Conservation (phyloP, 2,888 invertebrate species). For the Platycnemis pennipes region DNA sequence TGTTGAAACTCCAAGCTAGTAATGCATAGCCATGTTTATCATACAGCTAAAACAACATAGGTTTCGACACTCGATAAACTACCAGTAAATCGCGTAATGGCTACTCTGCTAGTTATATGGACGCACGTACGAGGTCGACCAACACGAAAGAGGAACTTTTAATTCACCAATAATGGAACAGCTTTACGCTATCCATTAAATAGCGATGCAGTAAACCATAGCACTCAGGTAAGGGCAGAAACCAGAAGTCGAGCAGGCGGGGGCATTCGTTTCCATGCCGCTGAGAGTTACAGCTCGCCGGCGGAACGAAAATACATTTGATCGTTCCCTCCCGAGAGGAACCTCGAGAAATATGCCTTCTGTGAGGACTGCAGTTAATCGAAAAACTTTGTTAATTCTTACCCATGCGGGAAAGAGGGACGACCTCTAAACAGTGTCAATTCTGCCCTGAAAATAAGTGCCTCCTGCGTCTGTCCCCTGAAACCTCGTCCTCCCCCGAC, state of each 20-base stretch:
- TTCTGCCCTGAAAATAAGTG: conserved; percentile 12
- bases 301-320: neutral
- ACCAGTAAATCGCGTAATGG: no score
- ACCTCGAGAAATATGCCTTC: neutral
- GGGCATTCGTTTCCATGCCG: neutral
- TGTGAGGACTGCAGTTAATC: conserved; percentile 11
- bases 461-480: neutral
- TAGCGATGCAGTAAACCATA: neutral
- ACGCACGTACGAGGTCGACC: no score
- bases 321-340: neutral
- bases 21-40: no score
- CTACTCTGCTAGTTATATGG: no score
- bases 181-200: neutral
- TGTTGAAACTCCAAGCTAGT: no score
- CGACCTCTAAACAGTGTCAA: conserved; percentile 34
- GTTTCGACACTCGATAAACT: no score
- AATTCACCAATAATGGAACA: neutral
- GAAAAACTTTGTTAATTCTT: conserved; percentile 35
- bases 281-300: neutral
- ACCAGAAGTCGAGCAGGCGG: neutral
- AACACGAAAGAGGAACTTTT: neutral
- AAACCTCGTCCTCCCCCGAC: neutral
- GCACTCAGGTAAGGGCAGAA: neutral
- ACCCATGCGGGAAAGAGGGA: neutral
- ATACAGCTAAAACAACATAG: no score